A percentile compares a stretch with the other conserved stretches of the same genome.
Conservation (phyloP, 2,113 vertebrate genomes). For the Desmodus rotundus region DNA sequence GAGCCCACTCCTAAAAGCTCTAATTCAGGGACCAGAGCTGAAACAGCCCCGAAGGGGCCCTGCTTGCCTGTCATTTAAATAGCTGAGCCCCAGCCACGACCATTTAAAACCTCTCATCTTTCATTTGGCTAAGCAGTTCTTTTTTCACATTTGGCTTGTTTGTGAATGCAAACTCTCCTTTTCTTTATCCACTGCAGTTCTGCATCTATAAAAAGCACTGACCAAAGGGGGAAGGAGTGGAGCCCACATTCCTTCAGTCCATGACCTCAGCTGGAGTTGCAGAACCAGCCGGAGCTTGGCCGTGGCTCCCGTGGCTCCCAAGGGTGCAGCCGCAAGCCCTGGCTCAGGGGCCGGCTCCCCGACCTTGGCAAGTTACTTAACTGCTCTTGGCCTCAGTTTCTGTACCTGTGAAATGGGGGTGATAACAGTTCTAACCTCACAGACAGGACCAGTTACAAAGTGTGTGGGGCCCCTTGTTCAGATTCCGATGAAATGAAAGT, state of each 20-base stretch:
- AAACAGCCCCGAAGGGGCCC: constrained; percentile 49
- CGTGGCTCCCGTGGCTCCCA: neutral
- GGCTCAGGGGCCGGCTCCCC: neutral
- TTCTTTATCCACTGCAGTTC: neutral
- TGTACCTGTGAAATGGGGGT: neutral
- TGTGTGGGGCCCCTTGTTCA: neutral
- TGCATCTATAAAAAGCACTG: constrained; percentile 39
- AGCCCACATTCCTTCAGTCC: neutral
- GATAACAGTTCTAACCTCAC: neutral
- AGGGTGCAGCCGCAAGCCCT: neutral
- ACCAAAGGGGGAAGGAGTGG: neutral
- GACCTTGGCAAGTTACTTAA: neutral
- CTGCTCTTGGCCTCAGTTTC: neutral
- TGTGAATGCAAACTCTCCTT: constrained; percentile 32
- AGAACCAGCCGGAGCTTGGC: neutral
- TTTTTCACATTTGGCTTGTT: constrained; percentile 56
- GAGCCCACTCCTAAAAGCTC: constrained; percentile 63
- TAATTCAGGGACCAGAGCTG: constrained; percentile 60
- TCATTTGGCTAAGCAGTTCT: constrained; percentile 68
- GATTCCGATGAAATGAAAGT: neutral
- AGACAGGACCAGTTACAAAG: neutral
- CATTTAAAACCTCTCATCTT: constrained; percentile 63
- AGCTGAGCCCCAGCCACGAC: constrained; percentile 42
- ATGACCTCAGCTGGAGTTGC: neutral
- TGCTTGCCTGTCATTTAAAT: constrained; percentile 57